phyloP scores from a whole-genome alignment of 2,113 vertebrate genomes.

The Pangasianodon gigas region DNA sequence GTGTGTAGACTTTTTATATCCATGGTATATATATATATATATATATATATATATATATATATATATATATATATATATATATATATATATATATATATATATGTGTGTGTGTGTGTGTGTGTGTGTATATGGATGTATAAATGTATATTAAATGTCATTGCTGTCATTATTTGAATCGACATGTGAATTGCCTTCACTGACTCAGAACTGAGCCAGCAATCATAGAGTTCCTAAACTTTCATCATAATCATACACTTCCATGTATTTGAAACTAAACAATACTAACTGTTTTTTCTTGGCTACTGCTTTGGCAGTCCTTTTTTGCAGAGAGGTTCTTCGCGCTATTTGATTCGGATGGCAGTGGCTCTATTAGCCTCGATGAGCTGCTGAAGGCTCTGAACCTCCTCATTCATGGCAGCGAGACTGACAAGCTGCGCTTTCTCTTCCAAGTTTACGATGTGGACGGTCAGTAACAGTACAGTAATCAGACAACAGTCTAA shows the following conservation, averaged over 20 bases:
- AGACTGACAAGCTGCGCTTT: constrained; percentile 84
- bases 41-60: neutral
- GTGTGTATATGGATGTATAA: too few relatives aligned
- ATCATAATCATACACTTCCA: too few relatives aligned
- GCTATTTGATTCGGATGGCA: constrained; percentile 82
- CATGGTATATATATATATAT: neutral
- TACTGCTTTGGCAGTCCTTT: constrained; percentile 76
- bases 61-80: too few relatives aligned
- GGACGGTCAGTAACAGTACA: constrained; percentile 74
- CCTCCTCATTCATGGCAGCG: constrained; percentile 76
- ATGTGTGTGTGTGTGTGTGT: too few relatives aligned
- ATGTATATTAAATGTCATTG: too few relatives aligned
- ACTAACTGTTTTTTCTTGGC: neutral
- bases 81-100: too few relatives aligned
- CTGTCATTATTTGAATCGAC: neutral
- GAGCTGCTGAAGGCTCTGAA: constrained; percentile 81
- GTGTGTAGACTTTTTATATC: too few relatives aligned
- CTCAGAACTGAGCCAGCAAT: neutral
- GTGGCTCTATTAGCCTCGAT: constrained; percentile 81
- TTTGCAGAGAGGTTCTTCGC: constrained; percentile 88
- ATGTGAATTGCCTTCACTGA: neutral
- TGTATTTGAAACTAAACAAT: neutral
- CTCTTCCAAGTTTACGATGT: constrained; percentile 90
- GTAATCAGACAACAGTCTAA: neutral
- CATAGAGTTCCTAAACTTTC: too few relatives aligned